A percentile compares a stretch with the other conserved stretches of the same genome.
Evolutionary conservation across 2,888 invertebrate genomes (phyloP).

Genomic region (Oithona nana): DNA sequence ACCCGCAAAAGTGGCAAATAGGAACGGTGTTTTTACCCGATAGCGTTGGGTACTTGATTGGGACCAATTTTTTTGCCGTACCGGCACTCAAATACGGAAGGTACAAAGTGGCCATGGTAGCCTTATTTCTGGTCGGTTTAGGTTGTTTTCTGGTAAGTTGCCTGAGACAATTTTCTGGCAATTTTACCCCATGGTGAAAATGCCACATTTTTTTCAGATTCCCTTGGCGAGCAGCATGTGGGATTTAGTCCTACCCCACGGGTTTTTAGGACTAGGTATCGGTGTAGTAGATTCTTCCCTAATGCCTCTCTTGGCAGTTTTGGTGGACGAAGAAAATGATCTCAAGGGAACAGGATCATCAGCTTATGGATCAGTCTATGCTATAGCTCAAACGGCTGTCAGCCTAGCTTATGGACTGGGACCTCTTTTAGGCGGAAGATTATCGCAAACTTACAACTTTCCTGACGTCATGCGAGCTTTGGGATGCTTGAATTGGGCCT

Average conservation of each 20-base stretch:
- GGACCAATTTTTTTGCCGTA: constrained; percentile 55
- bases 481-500: constrained; percentile 46
- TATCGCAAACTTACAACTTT: constrained; percentile 48
- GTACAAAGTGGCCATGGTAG: constrained; percentile 40
- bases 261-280: constrained; percentile 57
- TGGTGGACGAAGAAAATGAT: constrained; percentile 41
- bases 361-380: constrained; percentile 60
- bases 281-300: constrained; percentile 60
- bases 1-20: constrained; percentile 43
- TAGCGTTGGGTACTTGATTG: constrained; percentile 59
- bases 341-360: too few species aligned
- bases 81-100: constrained; percentile 44
- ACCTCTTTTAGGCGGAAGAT: constrained; percentile 50
- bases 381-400: constrained; percentile 60
- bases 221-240: constrained; percentile 42
- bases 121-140: constrained; percentile 42
- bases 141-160: constrained; percentile 40
- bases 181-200: neutral
- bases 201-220: constrained; percentile 30
- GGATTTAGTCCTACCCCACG: constrained; percentile 51
- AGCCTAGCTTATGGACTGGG: constrained; percentile 59
- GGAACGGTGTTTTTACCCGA: constrained; percentile 69
- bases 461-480: constrained; percentile 51
- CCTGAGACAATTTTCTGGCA: neutral
- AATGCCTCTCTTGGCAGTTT: constrained; percentile 51